Conservation (phyloP, 1,140 invertebrate species). For the Papilio xuthus region DNA sequence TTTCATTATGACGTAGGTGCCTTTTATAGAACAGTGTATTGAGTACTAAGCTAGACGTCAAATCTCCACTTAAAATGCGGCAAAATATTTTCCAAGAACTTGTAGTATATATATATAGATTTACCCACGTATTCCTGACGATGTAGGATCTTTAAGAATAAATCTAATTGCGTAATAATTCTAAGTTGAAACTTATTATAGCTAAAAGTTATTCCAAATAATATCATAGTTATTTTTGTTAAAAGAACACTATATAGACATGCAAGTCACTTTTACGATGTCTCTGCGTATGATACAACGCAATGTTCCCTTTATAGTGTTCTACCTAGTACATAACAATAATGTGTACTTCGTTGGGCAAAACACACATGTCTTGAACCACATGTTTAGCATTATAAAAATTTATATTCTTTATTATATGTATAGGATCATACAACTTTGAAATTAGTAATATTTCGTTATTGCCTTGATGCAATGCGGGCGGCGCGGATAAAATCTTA, state of each 20-base stretch:
- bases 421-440: not conserved
- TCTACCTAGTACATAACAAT: not conserved
- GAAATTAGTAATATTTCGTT: too few relatives aligned
- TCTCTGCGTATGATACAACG: not conserved
- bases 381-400: not conserved
- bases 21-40: constrained; percentile 15
- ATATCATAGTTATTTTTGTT: too few relatives aligned
- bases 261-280: not conserved
- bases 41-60: not conserved
- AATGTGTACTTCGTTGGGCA: not conserved
- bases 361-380: not conserved
- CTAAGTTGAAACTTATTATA: not conserved
- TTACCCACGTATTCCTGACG: not conserved
- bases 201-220: too few relatives aligned
- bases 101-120: too few relatives aligned
- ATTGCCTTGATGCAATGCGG: too few relatives aligned
- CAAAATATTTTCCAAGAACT: not conserved
- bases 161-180: not conserved
- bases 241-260: not conserved
- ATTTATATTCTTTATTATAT: not conserved
- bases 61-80: constrained; percentile 3
- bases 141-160: not conserved
- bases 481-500: too few relatives aligned
- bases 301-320: not conserved
- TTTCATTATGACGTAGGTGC: not conserved